These are phyloP conservation scores for Drosophila subquinaria DNA, from an alignment of 2,888 invertebrate genomes.

Conservation along the genomic window DNA sequence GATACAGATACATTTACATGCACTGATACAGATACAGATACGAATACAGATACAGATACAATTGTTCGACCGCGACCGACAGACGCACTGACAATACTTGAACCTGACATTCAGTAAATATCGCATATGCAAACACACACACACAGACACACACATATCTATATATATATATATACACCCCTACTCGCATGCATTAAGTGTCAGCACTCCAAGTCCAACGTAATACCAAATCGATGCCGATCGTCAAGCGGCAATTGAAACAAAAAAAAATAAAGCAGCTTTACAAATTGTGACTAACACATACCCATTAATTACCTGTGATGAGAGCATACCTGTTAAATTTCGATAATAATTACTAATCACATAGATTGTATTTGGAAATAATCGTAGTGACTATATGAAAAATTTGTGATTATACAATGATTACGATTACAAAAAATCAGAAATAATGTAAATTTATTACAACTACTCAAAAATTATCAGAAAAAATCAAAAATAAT, in stretches of 20 bases:
- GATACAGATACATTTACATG: not conserved
- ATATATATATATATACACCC: not conserved
- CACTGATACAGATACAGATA: constrained; percentile 7
- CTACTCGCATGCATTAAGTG: constrained; percentile 48
- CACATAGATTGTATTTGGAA: too few relatives aligned
- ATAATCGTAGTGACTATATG: too few relatives aligned
- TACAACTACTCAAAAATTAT: too few relatives aligned
- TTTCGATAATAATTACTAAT: too few relatives aligned
- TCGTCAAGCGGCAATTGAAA: constrained; percentile 51
- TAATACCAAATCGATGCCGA: constrained; percentile 52
- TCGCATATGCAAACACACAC: constrained; percentile 12
- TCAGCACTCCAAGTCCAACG: constrained; percentile 57
- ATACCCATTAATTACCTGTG: constrained; percentile 19
- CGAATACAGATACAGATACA: constrained; percentile 13
- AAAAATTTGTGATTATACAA: too few relatives aligned
- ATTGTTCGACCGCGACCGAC: constrained; percentile 26
- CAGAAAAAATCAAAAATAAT: too few relatives aligned
- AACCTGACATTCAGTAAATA: constrained; percentile 76
- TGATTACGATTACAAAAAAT: too few relatives aligned
- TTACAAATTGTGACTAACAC: constrained; percentile 1
- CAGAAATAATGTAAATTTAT: too few relatives aligned
- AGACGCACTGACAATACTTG: constrained; percentile 69
- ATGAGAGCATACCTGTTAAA: not conserved
- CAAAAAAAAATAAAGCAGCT: constrained; percentile 22
- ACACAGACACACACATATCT: constrained; percentile 18